Base-by-base conservation (phyloP, 2,888 invertebrate genomes). In the Biston betularia region DNA sequence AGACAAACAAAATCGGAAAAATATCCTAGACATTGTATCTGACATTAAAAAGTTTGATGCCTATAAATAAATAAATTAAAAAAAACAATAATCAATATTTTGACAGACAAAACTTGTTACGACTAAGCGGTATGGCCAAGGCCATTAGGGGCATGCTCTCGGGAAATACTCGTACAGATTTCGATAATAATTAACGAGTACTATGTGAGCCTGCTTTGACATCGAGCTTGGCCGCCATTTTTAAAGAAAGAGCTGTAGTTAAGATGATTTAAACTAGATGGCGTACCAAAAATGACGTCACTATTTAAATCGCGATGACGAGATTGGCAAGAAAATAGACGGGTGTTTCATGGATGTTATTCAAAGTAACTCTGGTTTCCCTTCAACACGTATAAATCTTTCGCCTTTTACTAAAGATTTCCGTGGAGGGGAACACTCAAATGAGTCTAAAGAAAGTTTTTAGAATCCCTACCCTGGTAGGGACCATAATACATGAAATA, bases 351-450 rank as follows among this genome's bases (percentile, higher is more conserved):
- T 5, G 24, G 24, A 3, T 11, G 0, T n/a, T 6, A 11, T n/a
- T n/a, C n/a, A n/a, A n/a, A 0, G 24, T 34, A 6, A 62, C 62
- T 62, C 62, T 62, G 62, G 61, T 62, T 62, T 62, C 62, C 62
- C 62, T 63, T 56, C 62, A 63, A 49, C 87, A 94, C 95, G 95
- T 85, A 95, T 94, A 96, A 95, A 96, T 95, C 96, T 96, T 96
- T 96, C 96, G 96, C 95, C 96, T 95, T 96, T 96, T 96, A 96
- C 96, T 96, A 96, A 96, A 96, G 95, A 96, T 96, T 96, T 95
- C 95, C 95, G 95, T 95, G 95, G 95, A 95, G 95, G 55, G 62
- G 62, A 62, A 55, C 63, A 63, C 63, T 63, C 57, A 63, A 63
- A 63, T 50, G 57, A 66, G 54, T 58, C 54, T 57, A 35, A n/a